phyloP scores from a whole-genome alignment of 1,140 invertebrate genomes.

The Aradophagus sp. region DNA sequence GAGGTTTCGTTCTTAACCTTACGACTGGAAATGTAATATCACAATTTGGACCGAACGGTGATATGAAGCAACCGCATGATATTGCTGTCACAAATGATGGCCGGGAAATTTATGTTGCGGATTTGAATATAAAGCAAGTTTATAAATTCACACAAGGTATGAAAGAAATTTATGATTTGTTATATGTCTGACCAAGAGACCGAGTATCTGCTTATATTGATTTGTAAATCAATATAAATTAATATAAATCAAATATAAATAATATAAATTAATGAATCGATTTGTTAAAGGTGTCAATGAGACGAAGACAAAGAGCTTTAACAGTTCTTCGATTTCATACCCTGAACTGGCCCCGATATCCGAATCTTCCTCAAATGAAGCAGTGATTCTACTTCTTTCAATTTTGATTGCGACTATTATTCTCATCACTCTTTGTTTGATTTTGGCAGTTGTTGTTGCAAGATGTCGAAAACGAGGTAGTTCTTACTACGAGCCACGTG shows the following conservation, averaged over 20 bases:
- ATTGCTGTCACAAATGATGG: constrained; percentile 82
- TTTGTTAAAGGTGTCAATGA: constrained; percentile 34
- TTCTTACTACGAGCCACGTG: constrained; percentile 60
- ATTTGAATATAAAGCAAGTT: constrained; percentile 80
- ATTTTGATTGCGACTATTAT: constrained; percentile 61
- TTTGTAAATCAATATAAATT: too few species aligned
- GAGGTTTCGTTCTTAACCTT: constrained; percentile 82
- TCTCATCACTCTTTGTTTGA: constrained; percentile 65
- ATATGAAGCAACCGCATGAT: constrained; percentile 85
- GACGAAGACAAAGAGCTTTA: constrained; percentile 12
- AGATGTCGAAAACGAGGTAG: constrained; percentile 73
- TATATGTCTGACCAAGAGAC: too few species aligned
- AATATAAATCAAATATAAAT: constrained; percentile 8
- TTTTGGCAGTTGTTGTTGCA: constrained; percentile 65
- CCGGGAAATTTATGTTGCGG: constrained; percentile 82
- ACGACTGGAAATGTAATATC: constrained; percentile 76
- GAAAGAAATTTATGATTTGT: too few species aligned
- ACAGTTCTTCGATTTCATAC: constrained; percentile 14
- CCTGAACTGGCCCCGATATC: constrained; percentile 27
- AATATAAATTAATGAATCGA: too few species aligned
- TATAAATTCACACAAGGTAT: constrained; percentile 78
- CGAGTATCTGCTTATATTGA: too few species aligned
- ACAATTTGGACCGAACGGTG: constrained; percentile 78
- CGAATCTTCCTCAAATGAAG: constrained; percentile 55
- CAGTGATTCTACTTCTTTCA: constrained; percentile 53